phyloP scores from a whole-genome alignment of 2,888 invertebrate species.

The Empis livida region DNA sequence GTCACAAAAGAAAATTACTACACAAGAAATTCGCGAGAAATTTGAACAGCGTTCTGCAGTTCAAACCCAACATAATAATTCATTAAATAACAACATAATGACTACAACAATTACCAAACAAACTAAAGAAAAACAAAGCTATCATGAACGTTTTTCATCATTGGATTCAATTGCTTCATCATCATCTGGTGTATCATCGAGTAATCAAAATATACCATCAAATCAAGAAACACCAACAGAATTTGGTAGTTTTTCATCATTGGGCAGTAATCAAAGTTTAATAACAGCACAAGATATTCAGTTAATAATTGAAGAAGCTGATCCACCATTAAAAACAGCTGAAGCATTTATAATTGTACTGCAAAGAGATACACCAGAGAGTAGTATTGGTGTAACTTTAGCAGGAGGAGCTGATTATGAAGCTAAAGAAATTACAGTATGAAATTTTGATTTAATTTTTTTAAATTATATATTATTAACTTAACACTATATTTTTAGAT shows the following conservation, averaged over 20 bases:
- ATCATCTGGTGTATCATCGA: slow-evolving; percentile 35
- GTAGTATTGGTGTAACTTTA: slow-evolving; percentile 74
- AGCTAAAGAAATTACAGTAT: slow-evolving; percentile 79
- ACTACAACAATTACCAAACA: slow-evolving; percentile 4
- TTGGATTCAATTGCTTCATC: slow-evolving; percentile 35
- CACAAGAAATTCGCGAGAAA: slow-evolving; percentile 34
- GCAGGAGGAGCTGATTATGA: slow-evolving; percentile 86
- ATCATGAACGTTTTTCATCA: slow-evolving; percentile 35
- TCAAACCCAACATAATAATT: slow-evolving; percentile 13
- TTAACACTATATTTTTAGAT: slow-evolving; percentile 44
- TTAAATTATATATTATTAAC: background rate
- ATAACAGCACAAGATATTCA: slow-evolving; percentile 44
- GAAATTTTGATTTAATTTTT: slow-evolving; percentile 17
- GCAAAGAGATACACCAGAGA: slow-evolving; percentile 51
- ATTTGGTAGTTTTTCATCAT: slow-evolving; percentile 35
- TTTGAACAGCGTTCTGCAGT: slow-evolving; percentile 26
- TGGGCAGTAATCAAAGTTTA: slow-evolving; percentile 36
- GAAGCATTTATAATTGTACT: slow-evolving; percentile 52
- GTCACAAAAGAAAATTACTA: slow-evolving; percentile 16
- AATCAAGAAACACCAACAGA: slow-evolving; percentile 34
- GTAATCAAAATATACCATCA: slow-evolving; percentile 28
- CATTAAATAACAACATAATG: background rate
- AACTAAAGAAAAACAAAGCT: slow-evolving; percentile 12
- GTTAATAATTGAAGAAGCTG: slow-evolving; percentile 51
- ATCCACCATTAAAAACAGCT: slow-evolving; percentile 46